Percentiles rank a stretch among this genome's conserved stretches.
Conservation (phyloP, 2,797 vertebrate species). For the Ptychobarbus kaznakovi region DNA sequence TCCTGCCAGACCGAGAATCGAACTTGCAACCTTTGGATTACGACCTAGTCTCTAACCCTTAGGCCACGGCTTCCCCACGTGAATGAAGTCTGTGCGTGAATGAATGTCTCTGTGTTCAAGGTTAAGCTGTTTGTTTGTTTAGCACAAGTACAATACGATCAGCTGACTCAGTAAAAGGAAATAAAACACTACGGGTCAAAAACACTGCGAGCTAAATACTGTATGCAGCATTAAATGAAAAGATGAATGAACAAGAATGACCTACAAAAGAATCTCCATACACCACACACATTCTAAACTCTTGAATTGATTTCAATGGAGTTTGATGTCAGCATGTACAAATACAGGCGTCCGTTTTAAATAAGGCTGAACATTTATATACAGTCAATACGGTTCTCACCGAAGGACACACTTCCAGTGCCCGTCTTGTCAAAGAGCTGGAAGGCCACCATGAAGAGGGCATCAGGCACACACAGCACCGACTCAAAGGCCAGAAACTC, state of each 20-base stretch:
- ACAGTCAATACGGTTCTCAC: constrained; percentile 73
- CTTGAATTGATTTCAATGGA: not conserved
- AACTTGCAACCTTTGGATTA: too few species aligned
- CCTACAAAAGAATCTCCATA: not conserved
- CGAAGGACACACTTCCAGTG: constrained; percentile 93
- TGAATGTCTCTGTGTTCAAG: not conserved
- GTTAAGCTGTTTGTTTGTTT: constrained; percentile 15
- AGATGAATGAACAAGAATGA: not conserved
- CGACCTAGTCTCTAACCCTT: too few species aligned
- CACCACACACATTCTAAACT: not conserved
- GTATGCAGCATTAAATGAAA: not conserved
- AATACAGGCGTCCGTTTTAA: not conserved
- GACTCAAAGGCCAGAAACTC: constrained; percentile 99
- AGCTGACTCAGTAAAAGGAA: not conserved
- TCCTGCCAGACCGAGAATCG: too few species aligned
- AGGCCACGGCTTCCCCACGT: too few species aligned
- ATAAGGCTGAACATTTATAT: not conserved
- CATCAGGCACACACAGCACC: constrained; percentile 94
- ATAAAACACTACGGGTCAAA: not conserved
- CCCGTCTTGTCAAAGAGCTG: constrained; percentile 98
- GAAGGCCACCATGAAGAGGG: constrained; percentile 97
- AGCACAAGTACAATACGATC: constrained; percentile 3
- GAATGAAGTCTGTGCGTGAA: not conserved
- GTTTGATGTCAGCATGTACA: not conserved
- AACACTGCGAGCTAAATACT: not conserved